These are phyloP conservation scores for Propithecus deckenii DNA, from an alignment of 2,797 vertebrate species.

Conservation along the genomic window DNA sequence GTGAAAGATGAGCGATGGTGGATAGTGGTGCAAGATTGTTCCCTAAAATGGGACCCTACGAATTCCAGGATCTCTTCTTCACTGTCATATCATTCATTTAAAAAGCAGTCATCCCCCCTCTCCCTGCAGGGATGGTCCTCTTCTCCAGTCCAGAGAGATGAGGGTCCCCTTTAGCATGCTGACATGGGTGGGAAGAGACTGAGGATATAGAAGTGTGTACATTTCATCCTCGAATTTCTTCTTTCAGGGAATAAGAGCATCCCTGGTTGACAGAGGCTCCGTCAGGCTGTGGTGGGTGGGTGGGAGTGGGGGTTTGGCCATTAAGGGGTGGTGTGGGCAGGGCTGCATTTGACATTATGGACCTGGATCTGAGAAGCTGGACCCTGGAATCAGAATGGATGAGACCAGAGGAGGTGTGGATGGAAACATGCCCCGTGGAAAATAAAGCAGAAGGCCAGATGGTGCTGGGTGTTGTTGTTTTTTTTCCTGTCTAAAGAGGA, in stretches of 20 bases:
- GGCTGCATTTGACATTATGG: neutral
- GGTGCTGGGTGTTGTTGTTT: neutral
- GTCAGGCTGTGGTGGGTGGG: neutral
- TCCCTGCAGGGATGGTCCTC: neutral
- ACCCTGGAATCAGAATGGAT: neutral
- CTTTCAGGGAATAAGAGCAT: constrained; percentile 49
- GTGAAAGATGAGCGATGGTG: neutral
- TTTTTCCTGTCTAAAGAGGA: neutral
- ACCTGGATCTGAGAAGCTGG: constrained; percentile 29
- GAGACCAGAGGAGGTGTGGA: neutral
- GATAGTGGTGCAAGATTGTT: neutral
- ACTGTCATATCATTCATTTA: neutral
- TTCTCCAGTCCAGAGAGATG: neutral
- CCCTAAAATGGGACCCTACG: neutral
- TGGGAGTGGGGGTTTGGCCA: neutral
- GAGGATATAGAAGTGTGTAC: neutral
- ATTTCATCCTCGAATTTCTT: constrained; percentile 60
- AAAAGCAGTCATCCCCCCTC: neutral
- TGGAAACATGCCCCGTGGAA: constrained; percentile 17
- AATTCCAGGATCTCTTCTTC: neutral
- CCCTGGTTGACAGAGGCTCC: constrained; percentile 3
- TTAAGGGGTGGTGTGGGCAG: neutral
- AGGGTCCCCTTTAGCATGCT: neutral
- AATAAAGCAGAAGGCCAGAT: constrained; percentile 64
- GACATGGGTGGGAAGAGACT: neutral